phyloP scores from a whole-genome alignment of 1,140 invertebrate species.

The Drosophila sucinea region DNA sequence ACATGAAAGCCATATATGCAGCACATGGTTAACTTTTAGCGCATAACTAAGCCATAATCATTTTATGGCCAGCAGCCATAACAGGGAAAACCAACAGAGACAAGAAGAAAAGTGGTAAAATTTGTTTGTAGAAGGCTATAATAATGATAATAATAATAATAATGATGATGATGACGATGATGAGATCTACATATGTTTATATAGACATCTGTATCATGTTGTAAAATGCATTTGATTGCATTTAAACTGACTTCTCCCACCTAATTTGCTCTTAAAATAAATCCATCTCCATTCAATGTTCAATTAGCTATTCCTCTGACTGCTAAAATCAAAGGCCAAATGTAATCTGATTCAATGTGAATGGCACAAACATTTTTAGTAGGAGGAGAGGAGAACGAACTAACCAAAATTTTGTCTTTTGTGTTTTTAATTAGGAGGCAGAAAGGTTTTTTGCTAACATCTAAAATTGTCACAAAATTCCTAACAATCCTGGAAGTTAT shows the following conservation, averaged over 20 bases:
- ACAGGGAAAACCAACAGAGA: background rate
- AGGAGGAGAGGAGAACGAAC: no score
- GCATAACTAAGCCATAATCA: conserved; percentile 61
- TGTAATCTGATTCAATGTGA: no score
- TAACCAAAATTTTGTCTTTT: no score
- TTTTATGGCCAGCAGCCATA: conserved; percentile 48
- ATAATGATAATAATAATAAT: background rate
- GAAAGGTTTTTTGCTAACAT: no score
- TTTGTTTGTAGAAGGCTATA: background rate
- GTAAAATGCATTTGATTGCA: background rate
- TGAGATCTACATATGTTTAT: background rate
- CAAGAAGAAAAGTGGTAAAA: background rate
- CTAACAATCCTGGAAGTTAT: no score
- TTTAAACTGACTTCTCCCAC: background rate
- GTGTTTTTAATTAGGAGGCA: no score
- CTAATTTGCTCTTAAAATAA: no score
- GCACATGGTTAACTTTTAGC: conserved; percentile 49
- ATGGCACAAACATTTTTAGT: no score
- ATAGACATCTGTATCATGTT: background rate
- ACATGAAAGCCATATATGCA: conserved; percentile 56
- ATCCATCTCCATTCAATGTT: no score
- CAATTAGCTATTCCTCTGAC: no score
- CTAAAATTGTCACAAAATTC: no score
- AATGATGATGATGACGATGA: background rate
- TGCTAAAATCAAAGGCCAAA: no score